Evolutionary conservation across 2,797 vertebrate species (phyloP).

Genomic region (Lutjanus argentimaculatus): DNA sequence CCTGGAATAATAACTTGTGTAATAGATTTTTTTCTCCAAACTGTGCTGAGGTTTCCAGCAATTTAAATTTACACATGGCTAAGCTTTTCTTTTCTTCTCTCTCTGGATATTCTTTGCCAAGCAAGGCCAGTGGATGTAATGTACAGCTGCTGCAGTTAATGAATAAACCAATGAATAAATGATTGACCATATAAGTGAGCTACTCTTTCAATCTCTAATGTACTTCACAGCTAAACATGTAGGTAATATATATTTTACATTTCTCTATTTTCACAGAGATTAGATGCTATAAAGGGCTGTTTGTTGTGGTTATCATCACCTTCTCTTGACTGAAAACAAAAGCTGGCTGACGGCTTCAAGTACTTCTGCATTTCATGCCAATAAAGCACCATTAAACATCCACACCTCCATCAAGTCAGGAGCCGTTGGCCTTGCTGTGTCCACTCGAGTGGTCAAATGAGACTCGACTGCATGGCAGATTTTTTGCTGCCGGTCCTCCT

Average conservation of each 20-base stretch:
- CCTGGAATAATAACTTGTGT: not conserved
- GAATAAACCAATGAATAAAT: not conserved
- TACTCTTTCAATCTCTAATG: not conserved
- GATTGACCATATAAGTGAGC: not conserved
- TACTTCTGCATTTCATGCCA: slow-evolving; percentile 16
- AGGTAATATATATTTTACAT: not conserved
- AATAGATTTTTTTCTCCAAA: not conserved
- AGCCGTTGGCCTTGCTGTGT: not conserved
- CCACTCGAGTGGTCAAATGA: slow-evolving; percentile 29
- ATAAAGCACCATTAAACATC: slow-evolving; percentile 32
- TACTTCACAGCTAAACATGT: not conserved
- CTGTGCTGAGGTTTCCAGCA: not conserved
- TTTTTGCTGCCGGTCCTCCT: slow-evolving; percentile 24
- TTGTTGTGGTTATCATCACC: slow-evolving; percentile 4
- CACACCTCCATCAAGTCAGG: slow-evolving; percentile 14
- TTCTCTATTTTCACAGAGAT: not conserved
- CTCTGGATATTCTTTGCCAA: not conserved
- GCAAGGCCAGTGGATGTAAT: not conserved
- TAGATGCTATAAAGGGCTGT: not conserved
- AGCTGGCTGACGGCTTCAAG: slow-evolving; percentile 3
- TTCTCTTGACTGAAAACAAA: slow-evolving; percentile 5
- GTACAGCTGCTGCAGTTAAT: not conserved
- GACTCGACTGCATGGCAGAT: slow-evolving; percentile 12
- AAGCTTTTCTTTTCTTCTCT: not conserved
- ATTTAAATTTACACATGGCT: not conserved